A percentile compares a stretch with the other conserved stretches of the same genome.
Evolutionary conservation across 2,797 vertebrate genomes (phyloP).

Genomic region (Astyanax mexicanus): DNA sequence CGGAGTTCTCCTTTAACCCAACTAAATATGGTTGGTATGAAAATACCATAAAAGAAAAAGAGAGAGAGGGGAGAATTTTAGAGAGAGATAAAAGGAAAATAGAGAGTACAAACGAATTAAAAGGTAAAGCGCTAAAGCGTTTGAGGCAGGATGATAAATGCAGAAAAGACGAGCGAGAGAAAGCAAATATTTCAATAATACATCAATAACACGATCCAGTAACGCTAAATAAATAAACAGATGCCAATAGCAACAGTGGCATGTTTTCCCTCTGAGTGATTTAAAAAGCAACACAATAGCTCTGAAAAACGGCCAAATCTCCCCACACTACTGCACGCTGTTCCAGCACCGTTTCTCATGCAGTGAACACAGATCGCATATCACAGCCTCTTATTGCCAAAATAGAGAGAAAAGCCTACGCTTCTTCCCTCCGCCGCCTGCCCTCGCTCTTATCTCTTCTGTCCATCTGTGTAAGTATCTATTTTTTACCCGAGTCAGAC

Average conservation of each 20-base stretch:
- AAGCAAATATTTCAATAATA: conserved; percentile 26
- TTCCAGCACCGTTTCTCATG: conserved; percentile 72
- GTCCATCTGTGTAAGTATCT: conserved; percentile 70
- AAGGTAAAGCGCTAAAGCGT: background rate
- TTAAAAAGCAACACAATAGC: conserved; percentile 73
- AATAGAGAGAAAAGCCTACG: conserved; percentile 74
- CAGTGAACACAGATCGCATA: conserved; percentile 73
- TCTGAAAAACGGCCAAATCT: conserved; percentile 65
- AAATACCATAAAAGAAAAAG: no score
- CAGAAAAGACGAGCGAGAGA: conserved; percentile 37
- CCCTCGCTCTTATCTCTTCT: conserved; percentile 65
- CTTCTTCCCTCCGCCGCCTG: conserved; percentile 64
- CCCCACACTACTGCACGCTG: conserved; percentile 68
- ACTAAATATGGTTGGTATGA: no score
- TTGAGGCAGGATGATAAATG: conserved; percentile 1
- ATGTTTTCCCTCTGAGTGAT: conserved; percentile 64
- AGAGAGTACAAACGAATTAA: background rate
- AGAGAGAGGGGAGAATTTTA: no score
- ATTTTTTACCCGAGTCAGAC: conserved; percentile 68
- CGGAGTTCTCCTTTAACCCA: no score
- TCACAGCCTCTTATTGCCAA: conserved; percentile 78
- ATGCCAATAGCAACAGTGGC: conserved; percentile 44
- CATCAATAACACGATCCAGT: conserved; percentile 36
- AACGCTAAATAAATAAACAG: conserved; percentile 38
- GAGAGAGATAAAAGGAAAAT: background rate